phyloP scores from a whole-genome alignment of 2,888 invertebrate genomes.

The Iphiclides podalirius region DNA sequence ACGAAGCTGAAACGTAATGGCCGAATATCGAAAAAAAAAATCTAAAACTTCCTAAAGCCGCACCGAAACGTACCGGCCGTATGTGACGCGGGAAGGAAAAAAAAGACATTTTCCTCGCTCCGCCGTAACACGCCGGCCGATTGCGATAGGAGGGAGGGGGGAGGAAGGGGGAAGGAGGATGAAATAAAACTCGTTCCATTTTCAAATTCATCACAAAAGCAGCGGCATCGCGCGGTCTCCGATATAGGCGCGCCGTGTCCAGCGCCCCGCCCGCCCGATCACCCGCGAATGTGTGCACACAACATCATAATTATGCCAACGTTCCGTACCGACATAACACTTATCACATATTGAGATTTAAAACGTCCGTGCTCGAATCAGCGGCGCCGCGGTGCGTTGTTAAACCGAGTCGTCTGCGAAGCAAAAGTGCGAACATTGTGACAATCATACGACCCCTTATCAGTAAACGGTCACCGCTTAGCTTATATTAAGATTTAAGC shows the following conservation, averaged over 20 bases:
- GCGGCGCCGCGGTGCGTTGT: constrained; percentile 55
- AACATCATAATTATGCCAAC: constrained; percentile 37
- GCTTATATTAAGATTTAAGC: background rate
- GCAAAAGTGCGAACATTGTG: too few species aligned
- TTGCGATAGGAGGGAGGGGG: too few species aligned
- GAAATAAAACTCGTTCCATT: too few species aligned
- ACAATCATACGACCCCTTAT: constrained; percentile 2
- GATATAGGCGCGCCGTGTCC: background rate
- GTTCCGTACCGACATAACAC: constrained; percentile 56
- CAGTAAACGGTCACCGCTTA: too few species aligned
- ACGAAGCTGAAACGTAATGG: too few species aligned
- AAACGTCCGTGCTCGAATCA: constrained; percentile 74
- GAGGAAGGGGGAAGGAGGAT: too few species aligned
- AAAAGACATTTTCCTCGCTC: too few species aligned
- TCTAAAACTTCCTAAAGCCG: too few species aligned
- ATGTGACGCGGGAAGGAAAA: too few species aligned
- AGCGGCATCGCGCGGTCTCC: constrained; percentile 1
- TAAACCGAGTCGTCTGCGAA: constrained; percentile 74
- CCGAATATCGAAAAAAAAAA: too few species aligned
- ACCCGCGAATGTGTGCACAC: constrained; percentile 36
- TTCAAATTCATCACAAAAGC: constrained; percentile 1
- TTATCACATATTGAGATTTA: constrained; percentile 73
- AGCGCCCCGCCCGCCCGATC: constrained; percentile 4
- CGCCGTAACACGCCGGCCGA: too few species aligned
- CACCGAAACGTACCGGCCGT: too few species aligned